Evolutionary conservation across 2,888 invertebrate species (phyloP), one percentile per base, ranked within the genome.

Genomic region (Hypsopygia costalis): DNA sequence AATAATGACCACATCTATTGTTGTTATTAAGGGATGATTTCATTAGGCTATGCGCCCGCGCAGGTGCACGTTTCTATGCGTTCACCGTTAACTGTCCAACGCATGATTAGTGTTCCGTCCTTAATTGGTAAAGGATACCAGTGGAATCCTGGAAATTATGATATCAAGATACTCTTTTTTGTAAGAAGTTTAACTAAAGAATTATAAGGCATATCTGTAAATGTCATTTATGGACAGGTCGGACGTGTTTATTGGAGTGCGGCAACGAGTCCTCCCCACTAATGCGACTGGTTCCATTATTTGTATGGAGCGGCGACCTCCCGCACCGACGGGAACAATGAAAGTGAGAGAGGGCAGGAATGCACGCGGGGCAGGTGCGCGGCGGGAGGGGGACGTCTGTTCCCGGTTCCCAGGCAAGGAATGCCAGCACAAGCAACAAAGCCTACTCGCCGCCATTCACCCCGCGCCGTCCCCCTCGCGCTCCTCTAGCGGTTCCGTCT

Each of bases 381-480:
- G 55, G 57, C 54, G 58, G 53, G 62, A 55, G 63, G 61, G 55
- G 58, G 54, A 58, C 49, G 49, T 61, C 58, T 66, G 80, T 65
- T 80, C 86, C 85, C 82, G 78, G 85, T 85, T 85, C 86, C 86
- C 87, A 87, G 83, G 85, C 85, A 74, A 81, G 87, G 87, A 87
- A 87, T 87, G 83, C 83, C 82, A 83, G 80, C 74, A 72, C 79
- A 74, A 85, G 78, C 81, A 85, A 86, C 87, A 83, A 85, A 86
- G 87, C 80, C 83, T 83, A 69, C 76, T 65, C 74, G 80, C 83
- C 81, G 79, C 76, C 85, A 82, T 83, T 82, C 83, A 82, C 79
- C 82, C 81, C 80, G 67, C 80, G 41, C 49, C 55, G 49, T 58
- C 46, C 62, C 58, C 53, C 59, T 49, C 57, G 56, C 62, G 46